Evolutionary conservation across 1,140 invertebrate species (phyloP), one percentile per base, ranked within the genome.

Genomic region (Nephila pilipes): DNA sequence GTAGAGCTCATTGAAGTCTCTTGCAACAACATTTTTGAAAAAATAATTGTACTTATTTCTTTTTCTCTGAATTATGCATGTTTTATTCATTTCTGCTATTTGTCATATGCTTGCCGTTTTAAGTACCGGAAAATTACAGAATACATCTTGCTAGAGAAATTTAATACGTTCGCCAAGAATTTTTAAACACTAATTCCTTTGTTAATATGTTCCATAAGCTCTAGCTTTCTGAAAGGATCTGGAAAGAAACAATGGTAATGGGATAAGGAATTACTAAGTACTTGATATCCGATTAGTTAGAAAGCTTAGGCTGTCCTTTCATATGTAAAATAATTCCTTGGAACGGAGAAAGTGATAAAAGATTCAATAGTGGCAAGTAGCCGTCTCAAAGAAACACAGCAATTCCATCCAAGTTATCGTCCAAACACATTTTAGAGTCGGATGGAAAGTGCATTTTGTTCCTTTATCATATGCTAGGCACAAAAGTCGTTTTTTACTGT

Each of bases 271-370:
- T 83, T 18, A 54, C 80, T 83, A 87, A 87, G 85, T 87, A 54
- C 85, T 54, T 87, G 85, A 60, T 54, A n/a, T 87, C 55, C 32
- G 36, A 36, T 63, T 60, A 36, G 36, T 60, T 87, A 58, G 32
- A 83, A 83, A 83, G n/a, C 80, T 55, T 14, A 75, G 55, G 20
- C 54, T 46, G n/a, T 0, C 32, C 32, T 79, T 90, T 90, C 55
- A 90, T 90, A 90, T 90, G 87, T 80, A 90, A 88, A 90, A 90
- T 90, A 90, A 90, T 80, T 90, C 63, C 87, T 80, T 80, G 80
- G n/a, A 83, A 55, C 22, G 80, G 80, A 46, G 38, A 25, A 46
- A 83, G 80, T 55, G 80, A 55, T 57, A 83, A 83, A 83, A 79
- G 46, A 54, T 55, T 32, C n/a, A 58, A 79, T 29, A 25, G 87